phyloP scores from a whole-genome alignment of 2,113 vertebrate species.

The Sialia sialis region DNA sequence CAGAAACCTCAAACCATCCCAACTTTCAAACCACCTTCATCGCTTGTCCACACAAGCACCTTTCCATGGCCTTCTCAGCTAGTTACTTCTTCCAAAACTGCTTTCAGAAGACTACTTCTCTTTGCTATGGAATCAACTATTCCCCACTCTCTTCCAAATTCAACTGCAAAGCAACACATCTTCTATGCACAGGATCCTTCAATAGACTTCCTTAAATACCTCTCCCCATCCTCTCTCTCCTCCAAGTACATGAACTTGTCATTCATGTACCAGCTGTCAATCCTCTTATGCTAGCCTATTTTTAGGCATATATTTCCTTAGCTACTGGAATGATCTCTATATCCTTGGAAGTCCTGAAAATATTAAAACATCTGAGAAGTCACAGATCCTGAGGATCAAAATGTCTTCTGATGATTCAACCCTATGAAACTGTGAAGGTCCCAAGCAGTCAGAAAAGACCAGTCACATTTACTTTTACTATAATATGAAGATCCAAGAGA shows the following conservation, averaged over 20 bases:
- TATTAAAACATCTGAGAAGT: neutral
- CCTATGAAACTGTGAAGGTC: neutral
- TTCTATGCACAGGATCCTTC: neutral
- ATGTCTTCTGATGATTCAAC: neutral
- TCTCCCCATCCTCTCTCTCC: neutral
- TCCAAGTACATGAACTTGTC: neutral
- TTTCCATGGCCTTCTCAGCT: neutral
- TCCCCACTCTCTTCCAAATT: neutral
- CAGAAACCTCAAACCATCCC: conserved; percentile 14
- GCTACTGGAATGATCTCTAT: neutral
- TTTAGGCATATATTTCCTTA: neutral
- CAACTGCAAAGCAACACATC: neutral
- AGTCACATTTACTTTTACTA: neutral
- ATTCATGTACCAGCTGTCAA: neutral
- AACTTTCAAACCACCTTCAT: neutral
- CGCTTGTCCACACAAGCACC: conserved; percentile 3
- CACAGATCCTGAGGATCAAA: neutral
- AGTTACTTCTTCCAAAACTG: neutral
- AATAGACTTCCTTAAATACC: neutral
- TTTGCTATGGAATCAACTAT: neutral
- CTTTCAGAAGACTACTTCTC: neutral
- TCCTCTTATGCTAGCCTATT: neutral
- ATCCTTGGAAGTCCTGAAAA: neutral
- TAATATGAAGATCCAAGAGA: neutral
- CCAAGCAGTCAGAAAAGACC: neutral